A percentile compares a stretch with the other conserved stretches of the same genome.
phyloP scores from a whole-genome alignment of 2,113 vertebrate species.

The Tringa solitaria region DNA sequence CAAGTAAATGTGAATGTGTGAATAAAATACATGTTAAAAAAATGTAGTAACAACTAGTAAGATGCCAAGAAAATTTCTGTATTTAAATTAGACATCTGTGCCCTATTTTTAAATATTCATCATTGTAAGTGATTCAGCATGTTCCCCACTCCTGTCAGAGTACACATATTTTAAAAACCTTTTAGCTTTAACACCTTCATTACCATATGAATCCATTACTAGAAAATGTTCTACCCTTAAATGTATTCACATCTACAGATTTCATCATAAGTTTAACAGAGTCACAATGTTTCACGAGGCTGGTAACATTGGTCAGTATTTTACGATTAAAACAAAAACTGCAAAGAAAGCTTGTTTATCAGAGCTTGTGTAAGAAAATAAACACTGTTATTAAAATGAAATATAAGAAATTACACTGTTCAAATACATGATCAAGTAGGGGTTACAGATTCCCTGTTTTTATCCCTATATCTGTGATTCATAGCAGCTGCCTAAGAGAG shows the following conservation, averaged over 20 bases:
- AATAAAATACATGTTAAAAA: conserved; percentile 75
- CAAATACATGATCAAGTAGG: not conserved
- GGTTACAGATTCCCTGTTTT: not conserved
- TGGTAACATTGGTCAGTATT: not conserved
- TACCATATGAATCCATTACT: conserved; percentile 35
- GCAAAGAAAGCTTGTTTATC: not conserved
- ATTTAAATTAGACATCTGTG: conserved; percentile 81
- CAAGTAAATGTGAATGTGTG: conserved; percentile 76
- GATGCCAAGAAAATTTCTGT: conserved; percentile 77
- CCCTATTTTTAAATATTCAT: conserved; percentile 78
- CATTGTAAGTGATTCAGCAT: conserved; percentile 70
- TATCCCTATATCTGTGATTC: not conserved
- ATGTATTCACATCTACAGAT: not conserved
- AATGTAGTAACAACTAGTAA: conserved; percentile 78
- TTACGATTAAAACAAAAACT: not conserved
- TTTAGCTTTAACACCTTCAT: conserved; percentile 67
- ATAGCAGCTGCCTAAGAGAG: not conserved
- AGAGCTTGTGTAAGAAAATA: not conserved
- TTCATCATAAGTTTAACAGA: not conserved
- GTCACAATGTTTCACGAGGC: not conserved
- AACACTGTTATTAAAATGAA: not conserved
- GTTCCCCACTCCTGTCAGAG: conserved; percentile 69
- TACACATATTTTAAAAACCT: conserved; percentile 64
- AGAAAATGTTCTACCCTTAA: not conserved
- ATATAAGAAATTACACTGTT: not conserved